Conservation (phyloP, 2,797 vertebrate species). For the Tiaroga cobitis region DNA sequence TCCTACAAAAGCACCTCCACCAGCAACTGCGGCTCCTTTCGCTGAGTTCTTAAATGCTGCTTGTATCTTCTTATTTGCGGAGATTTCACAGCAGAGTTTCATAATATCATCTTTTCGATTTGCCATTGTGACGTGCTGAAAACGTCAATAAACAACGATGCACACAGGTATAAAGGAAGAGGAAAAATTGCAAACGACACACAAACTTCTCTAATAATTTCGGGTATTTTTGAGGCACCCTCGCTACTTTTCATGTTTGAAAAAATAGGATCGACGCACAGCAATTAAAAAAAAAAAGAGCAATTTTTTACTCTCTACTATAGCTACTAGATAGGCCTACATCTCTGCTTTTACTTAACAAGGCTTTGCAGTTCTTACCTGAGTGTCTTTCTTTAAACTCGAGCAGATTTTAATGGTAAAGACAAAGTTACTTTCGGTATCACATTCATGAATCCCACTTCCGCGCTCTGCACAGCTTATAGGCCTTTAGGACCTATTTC, state of each 20-base stretch:
- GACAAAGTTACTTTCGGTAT: constrained; percentile 5
- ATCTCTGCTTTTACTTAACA: neutral
- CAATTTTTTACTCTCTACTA: neutral
- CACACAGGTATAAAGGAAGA: no score
- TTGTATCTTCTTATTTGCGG: constrained; percentile 78
- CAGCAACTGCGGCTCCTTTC: constrained; percentile 79
- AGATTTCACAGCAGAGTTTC: constrained; percentile 80
- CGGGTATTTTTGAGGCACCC: neutral
- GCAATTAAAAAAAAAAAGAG: neutral
- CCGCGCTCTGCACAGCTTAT: neutral
- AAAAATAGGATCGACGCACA: neutral
- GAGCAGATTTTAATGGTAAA: neutral
- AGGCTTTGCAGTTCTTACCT: neutral
- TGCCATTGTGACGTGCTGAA: constrained; percentile 72
- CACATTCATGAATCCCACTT: neutral
- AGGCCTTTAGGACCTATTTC: no score
- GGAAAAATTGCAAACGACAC: neutral
- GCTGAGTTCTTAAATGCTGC: constrained; percentile 80
- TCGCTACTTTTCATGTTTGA: neutral
- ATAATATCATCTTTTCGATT: constrained; percentile 77
- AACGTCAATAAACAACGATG: neutral
- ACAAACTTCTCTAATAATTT: neutral
- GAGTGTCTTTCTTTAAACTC: no score
- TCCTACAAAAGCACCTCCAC: constrained; percentile 81
- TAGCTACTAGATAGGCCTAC: neutral